phyloP scores from a whole-genome alignment of 2,797 vertebrate genomes.

The Lindbergichthys nudifrons region DNA sequence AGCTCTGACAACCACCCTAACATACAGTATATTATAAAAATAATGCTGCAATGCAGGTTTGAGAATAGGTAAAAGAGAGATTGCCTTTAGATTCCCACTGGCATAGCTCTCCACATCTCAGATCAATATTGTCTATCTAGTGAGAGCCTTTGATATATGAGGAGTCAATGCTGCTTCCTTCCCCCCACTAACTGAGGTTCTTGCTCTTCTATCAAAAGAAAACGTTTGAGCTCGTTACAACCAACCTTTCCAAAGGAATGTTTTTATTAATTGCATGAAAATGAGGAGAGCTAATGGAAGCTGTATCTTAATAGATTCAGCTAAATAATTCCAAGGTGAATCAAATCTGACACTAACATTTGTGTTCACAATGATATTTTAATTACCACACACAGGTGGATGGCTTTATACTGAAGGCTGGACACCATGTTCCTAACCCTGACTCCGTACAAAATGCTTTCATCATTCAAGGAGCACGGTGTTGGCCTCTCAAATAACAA shows the following conservation, averaged over 20 bases:
- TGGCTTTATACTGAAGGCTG: neutral
- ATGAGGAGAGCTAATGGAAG: conserved; percentile 6
- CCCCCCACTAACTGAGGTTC: conserved; percentile 42
- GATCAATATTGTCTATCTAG: conserved; percentile 84
- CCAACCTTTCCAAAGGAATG: conserved; percentile 22
- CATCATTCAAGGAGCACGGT: neutral
- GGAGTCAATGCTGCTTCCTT: conserved; percentile 71
- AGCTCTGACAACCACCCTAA: conserved; percentile 53
- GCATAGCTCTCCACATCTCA: conserved; percentile 68
- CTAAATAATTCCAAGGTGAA: conserved; percentile 8
- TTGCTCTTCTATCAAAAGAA: conserved; percentile 61
- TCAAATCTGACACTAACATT: conserved; percentile 23
- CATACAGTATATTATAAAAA: conserved; percentile 52
- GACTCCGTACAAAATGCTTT: neutral
- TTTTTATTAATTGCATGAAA: conserved; percentile 26
- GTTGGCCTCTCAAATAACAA: neutral
- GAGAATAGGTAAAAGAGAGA: conserved; percentile 69
- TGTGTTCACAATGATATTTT: conserved; percentile 16
- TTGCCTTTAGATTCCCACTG: conserved; percentile 72
- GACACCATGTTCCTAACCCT: neutral
- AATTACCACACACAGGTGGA: neutral
- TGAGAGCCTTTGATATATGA: conserved; percentile 81
- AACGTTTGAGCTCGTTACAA: conserved; percentile 40
- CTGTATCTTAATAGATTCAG: neutral
- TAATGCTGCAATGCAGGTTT: conserved; percentile 62